Evolutionary conservation across 2,113 vertebrate genomes (phyloP).

Genomic region (Tursiops truncatus): DNA sequence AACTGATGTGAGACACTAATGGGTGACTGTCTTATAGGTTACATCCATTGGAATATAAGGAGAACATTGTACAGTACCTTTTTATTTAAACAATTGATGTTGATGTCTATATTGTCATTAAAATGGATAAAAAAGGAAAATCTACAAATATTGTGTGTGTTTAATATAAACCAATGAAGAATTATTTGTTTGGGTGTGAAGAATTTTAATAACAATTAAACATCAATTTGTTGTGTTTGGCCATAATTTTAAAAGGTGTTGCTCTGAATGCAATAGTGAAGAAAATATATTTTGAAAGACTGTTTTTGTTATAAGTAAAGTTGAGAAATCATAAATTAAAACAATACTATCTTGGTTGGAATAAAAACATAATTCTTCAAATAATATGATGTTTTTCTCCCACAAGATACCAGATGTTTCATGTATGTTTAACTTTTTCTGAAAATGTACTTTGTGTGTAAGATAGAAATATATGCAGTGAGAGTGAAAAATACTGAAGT

Average conservation of each 20-base stretch:
- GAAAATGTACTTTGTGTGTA: constrained; percentile 1
- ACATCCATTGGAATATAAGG: not conserved
- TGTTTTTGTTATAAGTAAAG: not conserved
- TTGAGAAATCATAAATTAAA: constrained; percentile 42
- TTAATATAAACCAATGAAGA: not conserved
- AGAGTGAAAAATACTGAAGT: not conserved
- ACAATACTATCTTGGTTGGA: not conserved
- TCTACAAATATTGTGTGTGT: not conserved
- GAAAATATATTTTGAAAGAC: not conserved
- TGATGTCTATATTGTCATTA: not conserved
- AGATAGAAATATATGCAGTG: not conserved
- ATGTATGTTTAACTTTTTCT: constrained; percentile 22
- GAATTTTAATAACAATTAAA: not conserved
- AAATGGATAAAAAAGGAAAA: not conserved
- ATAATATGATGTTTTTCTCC: not conserved
- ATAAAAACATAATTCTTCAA: not conserved
- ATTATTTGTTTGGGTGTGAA: constrained; percentile 18
- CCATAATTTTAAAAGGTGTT: constrained; percentile 3
- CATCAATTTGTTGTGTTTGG: not conserved
- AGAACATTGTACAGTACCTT: not conserved
- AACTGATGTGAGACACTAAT: not conserved
- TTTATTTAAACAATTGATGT: constrained; percentile 1
- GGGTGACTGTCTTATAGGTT: not conserved
- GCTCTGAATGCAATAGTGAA: constrained; percentile 4
- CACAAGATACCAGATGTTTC: not conserved